Evolutionary conservation across 1,140 invertebrate species (phyloP), one percentile per base, ranked within the genome.

Genomic region (Drosophila jambulina): DNA sequence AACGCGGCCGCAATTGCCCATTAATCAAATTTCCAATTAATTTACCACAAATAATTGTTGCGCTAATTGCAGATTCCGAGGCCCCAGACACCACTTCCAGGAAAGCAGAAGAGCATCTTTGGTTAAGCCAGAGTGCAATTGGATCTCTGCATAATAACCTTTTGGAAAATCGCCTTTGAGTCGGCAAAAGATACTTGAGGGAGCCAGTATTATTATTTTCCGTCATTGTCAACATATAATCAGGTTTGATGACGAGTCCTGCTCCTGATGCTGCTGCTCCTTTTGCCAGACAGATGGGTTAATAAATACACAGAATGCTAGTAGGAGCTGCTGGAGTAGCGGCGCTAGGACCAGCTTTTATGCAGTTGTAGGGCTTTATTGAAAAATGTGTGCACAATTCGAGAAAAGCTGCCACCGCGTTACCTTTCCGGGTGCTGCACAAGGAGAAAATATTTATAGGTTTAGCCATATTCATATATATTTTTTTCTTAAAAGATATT

Each of bases 1-100:
- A 48, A 61, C 21, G 53, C 53, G 21, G 17, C 62, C 70, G 40
- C 80, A 80, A 64, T 62, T 56, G 74, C 59, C 76, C 75, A 82
- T 90, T 90, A 82, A 90, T 90, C 81, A 90, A 85, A 82, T 90
- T 80, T 91, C 81, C 79, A 85, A 90, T 90, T 90, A 85, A 82
- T 90, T 80, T 85, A 76, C 68, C 82, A 90, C 82, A 90, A 90
- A 82, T 85, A 90, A 90, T 90, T 85, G 82, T 78, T 59, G 71
- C 62, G 75, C 83, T 82, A 90, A 90, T 85, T 82, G 81, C 49
- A 60, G 32, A 27, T 19, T 53, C 32, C 32, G 4, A 19, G 64
- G 13, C 25, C 63, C 63, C 38, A 42, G 43, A 13, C 58, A 51
- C 36, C 19, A 23, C 0, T 12, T 13, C 27, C 29, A 53, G 36